These are phyloP conservation scores for Malurus elegans DNA, from an alignment of 2,113 vertebrate genomes.

Conservation along the genomic window DNA sequence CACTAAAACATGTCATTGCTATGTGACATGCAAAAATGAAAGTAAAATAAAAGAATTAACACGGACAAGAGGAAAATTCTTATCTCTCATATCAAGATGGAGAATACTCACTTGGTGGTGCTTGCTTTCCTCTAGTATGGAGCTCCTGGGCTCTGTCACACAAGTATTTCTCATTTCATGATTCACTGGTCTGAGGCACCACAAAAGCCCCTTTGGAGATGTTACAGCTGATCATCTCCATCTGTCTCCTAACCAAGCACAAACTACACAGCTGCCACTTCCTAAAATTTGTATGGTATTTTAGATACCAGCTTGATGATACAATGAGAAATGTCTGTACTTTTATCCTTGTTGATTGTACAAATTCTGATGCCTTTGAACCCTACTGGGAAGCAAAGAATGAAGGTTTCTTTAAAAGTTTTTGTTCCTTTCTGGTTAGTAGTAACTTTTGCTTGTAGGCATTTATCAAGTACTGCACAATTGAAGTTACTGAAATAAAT, in stretches of 20 bases:
- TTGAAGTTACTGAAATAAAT: background rate
- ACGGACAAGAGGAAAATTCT: background rate
- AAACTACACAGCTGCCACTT: background rate
- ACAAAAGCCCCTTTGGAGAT: slow-evolving; percentile 30
- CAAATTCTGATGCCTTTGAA: background rate
- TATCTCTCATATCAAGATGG: background rate
- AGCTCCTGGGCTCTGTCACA: background rate
- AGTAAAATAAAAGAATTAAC: background rate
- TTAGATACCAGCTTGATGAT: background rate
- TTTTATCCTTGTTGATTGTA: background rate
- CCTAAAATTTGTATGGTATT: background rate
- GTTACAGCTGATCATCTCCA: slow-evolving; percentile 45
- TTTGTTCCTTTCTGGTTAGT: background rate
- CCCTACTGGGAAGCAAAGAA: background rate
- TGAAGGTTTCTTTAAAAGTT: background rate
- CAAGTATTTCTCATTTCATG: slow-evolving; percentile 58
- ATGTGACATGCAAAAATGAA: background rate
- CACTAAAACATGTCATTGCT: background rate
- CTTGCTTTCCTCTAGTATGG: background rate
- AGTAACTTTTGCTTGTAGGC: background rate
- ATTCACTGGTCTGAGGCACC: slow-evolving; percentile 29
- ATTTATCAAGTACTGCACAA: background rate
- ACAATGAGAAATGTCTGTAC: background rate
- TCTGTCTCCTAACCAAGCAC: slow-evolving; percentile 8
- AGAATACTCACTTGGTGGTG: background rate